phyloP scores from a whole-genome alignment of 2,113 vertebrate genomes.

The Zosterops lateralis region DNA sequence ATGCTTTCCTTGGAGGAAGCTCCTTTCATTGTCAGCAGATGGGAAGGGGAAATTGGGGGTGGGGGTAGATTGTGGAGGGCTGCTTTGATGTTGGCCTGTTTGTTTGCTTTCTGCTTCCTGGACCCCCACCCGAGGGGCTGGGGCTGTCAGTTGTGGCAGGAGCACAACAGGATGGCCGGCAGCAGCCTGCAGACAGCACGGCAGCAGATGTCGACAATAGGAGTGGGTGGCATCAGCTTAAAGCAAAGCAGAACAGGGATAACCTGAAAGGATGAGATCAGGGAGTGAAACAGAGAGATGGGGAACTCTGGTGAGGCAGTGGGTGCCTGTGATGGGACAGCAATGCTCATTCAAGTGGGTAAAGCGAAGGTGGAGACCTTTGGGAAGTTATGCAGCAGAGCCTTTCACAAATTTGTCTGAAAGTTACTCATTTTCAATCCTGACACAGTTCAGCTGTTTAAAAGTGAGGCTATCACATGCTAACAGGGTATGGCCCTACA shows the following conservation, averaged over 20 bases:
- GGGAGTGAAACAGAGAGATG: background rate
- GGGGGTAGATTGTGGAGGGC: background rate
- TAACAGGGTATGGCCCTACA: background rate
- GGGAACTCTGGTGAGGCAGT: background rate
- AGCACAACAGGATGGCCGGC: background rate
- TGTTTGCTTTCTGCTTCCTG: conserved; percentile 28
- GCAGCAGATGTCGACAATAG: background rate
- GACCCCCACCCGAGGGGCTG: background rate
- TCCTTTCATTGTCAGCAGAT: conserved; percentile 23
- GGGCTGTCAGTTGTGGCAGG: background rate
- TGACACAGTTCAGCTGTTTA: background rate
- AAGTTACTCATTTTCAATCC: background rate
- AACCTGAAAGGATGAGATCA: background rate
- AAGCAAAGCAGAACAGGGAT: background rate
- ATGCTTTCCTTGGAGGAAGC: background rate
- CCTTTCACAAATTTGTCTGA: background rate
- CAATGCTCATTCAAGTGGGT: background rate
- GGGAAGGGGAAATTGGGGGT: background rate
- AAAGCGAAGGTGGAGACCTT: background rate
- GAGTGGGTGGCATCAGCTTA: background rate
- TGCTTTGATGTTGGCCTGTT: conserved; percentile 18
- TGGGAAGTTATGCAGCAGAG: background rate
- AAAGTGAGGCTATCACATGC: too few relatives aligned
- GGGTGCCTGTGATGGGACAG: background rate
- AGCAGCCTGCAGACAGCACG: background rate